Conservation (phyloP, 2,113 vertebrate genomes). For the Ondatra zibethicus region DNA sequence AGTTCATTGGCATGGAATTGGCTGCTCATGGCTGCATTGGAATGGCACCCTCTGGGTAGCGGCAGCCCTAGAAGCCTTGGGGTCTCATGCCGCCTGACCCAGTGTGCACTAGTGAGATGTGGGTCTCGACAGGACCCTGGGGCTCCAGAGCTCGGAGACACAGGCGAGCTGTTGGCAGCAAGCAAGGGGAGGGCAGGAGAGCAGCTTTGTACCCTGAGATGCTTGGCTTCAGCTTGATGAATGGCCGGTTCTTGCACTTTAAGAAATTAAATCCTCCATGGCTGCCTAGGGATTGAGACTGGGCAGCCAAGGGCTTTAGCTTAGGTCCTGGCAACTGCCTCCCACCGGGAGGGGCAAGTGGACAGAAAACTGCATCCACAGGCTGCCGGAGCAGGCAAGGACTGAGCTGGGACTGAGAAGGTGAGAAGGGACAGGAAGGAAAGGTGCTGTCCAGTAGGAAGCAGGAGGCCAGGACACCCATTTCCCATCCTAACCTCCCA, state of each 20-base stretch:
- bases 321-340: not conserved
- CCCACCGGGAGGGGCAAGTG: rapidly evolving
- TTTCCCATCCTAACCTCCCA: rapidly evolving
- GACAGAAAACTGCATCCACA: not conserved
- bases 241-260: constrained; percentile 35
- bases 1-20: not conserved
- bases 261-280: constrained; percentile 60
- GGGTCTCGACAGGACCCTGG: not conserved
- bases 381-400: not conserved
- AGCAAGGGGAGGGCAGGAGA: rapidly evolving
- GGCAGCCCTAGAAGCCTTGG: not conserved
- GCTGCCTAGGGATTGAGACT: not conserved
- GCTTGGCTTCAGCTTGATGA: constrained; percentile 44
- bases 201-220: not conserved
- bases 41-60: not conserved
- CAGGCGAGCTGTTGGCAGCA: not conserved
- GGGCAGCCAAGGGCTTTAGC: not conserved
- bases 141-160: not conserved
- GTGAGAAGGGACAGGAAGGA: too few species aligned
- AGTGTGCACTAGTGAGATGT: rapidly evolving
- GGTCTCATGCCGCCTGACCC: not conserved
- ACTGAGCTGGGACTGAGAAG: not conserved
- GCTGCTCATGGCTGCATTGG: not conserved
- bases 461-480: not conserved
- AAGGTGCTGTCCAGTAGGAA: not conserved